phyloP scores from a whole-genome alignment of 1,140 invertebrate species.

The Drosophila sproati region DNA sequence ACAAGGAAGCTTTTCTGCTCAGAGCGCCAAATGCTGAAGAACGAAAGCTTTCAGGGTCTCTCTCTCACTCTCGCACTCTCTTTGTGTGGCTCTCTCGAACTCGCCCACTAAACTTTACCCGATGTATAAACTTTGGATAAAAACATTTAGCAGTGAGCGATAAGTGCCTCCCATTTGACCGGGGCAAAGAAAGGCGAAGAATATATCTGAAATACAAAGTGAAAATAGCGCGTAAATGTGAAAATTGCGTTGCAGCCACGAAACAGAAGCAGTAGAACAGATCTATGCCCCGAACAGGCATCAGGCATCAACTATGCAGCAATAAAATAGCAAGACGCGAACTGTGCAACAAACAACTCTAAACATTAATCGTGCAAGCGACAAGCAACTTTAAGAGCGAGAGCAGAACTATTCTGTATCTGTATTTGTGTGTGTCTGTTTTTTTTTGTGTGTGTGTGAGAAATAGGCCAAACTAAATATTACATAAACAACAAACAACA shows the following conservation, averaged over 20 bases:
- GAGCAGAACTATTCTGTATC: background rate
- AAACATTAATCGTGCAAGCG: background rate
- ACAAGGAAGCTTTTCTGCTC: slow-evolving; percentile 28
- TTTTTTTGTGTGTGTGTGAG: slow-evolving; percentile 2
- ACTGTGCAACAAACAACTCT: background rate
- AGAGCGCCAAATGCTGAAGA: background rate
- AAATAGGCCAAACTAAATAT: background rate
- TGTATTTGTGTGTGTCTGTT: background rate
- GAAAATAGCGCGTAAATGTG: slow-evolving; percentile 47
- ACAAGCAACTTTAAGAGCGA: background rate
- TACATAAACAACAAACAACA: background rate
- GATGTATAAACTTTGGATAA: slow-evolving; percentile 72
- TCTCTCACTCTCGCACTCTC: background rate
- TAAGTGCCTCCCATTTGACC: slow-evolving; percentile 10
- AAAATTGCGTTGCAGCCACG: slow-evolving; percentile 40
- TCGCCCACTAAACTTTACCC: slow-evolving; percentile 32
- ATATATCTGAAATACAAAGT: slow-evolving; percentile 17
- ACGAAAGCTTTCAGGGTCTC: slow-evolving; percentile 38
- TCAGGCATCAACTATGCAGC: background rate
- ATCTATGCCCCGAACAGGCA: background rate
- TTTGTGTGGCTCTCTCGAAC: background rate
- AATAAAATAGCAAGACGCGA: background rate
- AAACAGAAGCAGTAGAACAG: background rate
- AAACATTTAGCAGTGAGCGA: slow-evolving; percentile 38
- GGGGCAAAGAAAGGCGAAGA: slow-evolving; percentile 40